A percentile compares a stretch with the other conserved stretches of the same genome.
phyloP scores from a whole-genome alignment of 2,888 invertebrate species.

The Oxycera nigricornis region DNA sequence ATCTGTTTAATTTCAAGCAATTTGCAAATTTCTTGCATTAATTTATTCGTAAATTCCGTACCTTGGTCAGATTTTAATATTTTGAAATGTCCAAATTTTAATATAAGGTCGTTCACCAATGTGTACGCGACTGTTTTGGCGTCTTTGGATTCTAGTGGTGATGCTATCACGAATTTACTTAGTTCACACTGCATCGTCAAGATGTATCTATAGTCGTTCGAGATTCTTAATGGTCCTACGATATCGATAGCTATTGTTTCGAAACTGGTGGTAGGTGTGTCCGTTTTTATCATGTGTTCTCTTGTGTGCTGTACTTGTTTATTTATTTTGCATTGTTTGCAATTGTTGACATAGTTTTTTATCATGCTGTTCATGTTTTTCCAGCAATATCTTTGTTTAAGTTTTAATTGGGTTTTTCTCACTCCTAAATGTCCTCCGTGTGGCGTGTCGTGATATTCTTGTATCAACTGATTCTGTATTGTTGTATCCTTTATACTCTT shows the following conservation, averaged over 20 bases:
- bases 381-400: slow-evolving; percentile 20
- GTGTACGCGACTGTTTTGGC: too few species aligned
- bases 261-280: background rate
- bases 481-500: background rate
- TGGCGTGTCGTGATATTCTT: slow-evolving; percentile 17
- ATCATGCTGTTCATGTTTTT: slow-evolving; percentile 32
- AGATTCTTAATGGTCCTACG: too few species aligned
- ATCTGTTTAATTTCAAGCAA: too few species aligned
- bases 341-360: slow-evolving; percentile 11
- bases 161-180: too few species aligned
- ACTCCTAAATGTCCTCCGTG: slow-evolving; percentile 28
- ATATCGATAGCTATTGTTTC: too few species aligned
- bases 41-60: too few species aligned
- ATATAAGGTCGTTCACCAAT: too few species aligned
- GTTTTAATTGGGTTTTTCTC: slow-evolving; percentile 12
- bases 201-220: background rate
- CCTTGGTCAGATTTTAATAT: too few species aligned
- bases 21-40: too few species aligned
- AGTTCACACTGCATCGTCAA: background rate
- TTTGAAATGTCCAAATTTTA: too few species aligned
- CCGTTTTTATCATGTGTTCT: slow-evolving; percentile 6
- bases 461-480: background rate
- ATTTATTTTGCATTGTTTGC: background rate
- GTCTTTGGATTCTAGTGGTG: too few species aligned
- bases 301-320: slow-evolving; percentile 7